Conservation (phyloP, 2,888 invertebrate genomes). For the Agriopis marginaria region DNA sequence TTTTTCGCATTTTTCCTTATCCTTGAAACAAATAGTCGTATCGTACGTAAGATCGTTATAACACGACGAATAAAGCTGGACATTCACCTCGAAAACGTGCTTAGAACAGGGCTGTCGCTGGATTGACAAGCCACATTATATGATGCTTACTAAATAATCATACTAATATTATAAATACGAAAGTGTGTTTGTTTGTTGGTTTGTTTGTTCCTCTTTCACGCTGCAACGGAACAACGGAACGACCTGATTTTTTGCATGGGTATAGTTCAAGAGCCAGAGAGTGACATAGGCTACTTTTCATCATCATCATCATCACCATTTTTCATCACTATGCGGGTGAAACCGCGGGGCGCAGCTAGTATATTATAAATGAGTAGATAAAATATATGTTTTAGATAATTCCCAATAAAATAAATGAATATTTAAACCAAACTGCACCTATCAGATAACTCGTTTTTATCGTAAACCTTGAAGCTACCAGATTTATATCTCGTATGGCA, state of each 20-base stretch:
- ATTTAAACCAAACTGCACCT: slow-evolving; percentile 21
- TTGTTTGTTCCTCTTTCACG: too few species aligned
- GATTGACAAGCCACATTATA: background rate
- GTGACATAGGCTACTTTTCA: too few species aligned
- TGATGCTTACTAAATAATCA: background rate
- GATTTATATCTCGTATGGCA: background rate
- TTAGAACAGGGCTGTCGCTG: slow-evolving; percentile 14
- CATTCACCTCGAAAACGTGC: slow-evolving; percentile 18
- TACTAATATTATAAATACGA: too few species aligned
- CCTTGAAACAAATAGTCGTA: background rate
- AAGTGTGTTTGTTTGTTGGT: too few species aligned
- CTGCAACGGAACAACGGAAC: too few species aligned
- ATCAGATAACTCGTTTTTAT: slow-evolving; percentile 12
- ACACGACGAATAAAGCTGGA: slow-evolving; percentile 5
- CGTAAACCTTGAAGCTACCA: slow-evolving; percentile 7
- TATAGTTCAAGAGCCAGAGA: too few species aligned
- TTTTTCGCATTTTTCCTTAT: background rate
- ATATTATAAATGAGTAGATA: slow-evolving; percentile 5
- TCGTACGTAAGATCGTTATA: background rate
- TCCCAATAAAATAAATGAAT: slow-evolving; percentile 13
- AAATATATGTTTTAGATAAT: slow-evolving; percentile 6
- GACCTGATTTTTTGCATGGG: too few species aligned
- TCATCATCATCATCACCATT: too few species aligned
- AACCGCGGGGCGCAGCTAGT: background rate
- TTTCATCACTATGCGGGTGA: too few species aligned